Percentiles rank a stretch among this genome's conserved stretches.
phyloP scores from a whole-genome alignment of 2,797 vertebrate species.

The Spatula versicolor region DNA sequence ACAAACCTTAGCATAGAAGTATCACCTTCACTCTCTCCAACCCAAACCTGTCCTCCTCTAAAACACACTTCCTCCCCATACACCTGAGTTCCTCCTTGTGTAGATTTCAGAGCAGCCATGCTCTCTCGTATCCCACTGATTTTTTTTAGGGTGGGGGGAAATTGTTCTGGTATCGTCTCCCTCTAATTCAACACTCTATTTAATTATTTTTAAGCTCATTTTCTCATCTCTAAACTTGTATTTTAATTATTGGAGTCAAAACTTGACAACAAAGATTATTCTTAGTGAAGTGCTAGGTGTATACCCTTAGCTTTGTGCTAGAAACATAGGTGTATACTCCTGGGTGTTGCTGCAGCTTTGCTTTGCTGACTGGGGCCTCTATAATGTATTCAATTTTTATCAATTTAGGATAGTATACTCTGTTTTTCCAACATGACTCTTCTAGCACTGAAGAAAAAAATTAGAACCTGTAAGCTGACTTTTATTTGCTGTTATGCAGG shows the following conservation, averaged over 20 bases:
- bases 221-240: not conserved
- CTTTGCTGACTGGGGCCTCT: not conserved
- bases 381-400: not conserved
- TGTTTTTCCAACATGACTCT: not conserved
- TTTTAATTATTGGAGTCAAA: not conserved
- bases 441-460: slow-evolving; percentile 2
- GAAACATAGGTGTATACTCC: not conserved
- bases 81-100: not conserved
- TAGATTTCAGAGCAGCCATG: not conserved
- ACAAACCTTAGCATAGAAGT: not conserved
- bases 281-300: not conserved
- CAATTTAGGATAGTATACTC: not conserved
- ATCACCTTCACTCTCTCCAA: not conserved
- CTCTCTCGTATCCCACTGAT: not conserved
- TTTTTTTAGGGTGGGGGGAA: not conserved
- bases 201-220: not conserved
- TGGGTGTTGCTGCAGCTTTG: not conserved
- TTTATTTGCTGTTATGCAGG: slow-evolving; percentile 81
- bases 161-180: not conserved
- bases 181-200: not conserved
- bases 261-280: not conserved
- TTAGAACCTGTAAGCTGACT: slow-evolving; percentile 52
- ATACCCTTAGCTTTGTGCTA: not conserved
- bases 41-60: not conserved
- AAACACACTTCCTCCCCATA: not conserved